A percentile compares a stretch with the other conserved stretches of the same genome.
These are phyloP conservation scores for Gobionotothen gibberifrons DNA, from an alignment of 2,797 vertebrate species.

Conservation along the genomic window DNA sequence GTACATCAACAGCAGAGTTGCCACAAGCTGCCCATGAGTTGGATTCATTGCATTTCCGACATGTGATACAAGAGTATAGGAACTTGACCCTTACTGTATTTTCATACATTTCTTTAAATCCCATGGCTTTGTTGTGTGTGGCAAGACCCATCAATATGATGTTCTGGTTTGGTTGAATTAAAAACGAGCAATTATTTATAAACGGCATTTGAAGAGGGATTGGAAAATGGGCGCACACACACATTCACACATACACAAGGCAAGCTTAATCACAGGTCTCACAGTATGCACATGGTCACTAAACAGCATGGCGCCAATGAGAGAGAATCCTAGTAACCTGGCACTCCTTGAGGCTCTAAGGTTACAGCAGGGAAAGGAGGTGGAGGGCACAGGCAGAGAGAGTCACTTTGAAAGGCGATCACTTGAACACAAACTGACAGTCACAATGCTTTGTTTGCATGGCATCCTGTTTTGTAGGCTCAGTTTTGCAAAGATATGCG, in stretches of 20 bases:
- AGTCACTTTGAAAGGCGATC: constrained; percentile 82
- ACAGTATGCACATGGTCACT: constrained; percentile 67
- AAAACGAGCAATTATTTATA: constrained; percentile 47
- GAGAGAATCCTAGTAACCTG: constrained; percentile 80
- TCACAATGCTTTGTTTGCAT: constrained; percentile 75
- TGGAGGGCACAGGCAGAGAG: constrained; percentile 73
- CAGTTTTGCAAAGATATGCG: constrained; percentile 44
- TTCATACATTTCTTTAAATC: constrained; percentile 9
- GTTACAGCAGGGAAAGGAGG: constrained; percentile 76
- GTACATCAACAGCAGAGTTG: background rate
- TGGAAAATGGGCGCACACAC: constrained; percentile 46
- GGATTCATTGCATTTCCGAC: constrained; percentile 15
- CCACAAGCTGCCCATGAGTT: background rate
- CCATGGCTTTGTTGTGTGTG: constrained; percentile 20
- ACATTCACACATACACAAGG: constrained; percentile 43
- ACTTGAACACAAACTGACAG: constrained; percentile 69
- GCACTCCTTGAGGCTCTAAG: constrained; percentile 71
- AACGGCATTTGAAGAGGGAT: constrained; percentile 26
- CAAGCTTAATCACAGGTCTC: constrained; percentile 68
- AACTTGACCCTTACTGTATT: constrained; percentile 12
- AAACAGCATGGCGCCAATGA: constrained; percentile 79
- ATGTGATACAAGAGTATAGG: constrained; percentile 5
- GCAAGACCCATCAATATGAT: constrained; percentile 9
- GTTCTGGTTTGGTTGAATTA: constrained; percentile 26
- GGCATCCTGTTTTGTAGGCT: constrained; percentile 42